Conservation (phyloP, 1,140 invertebrate genomes). For the Tetramorium alpestre region DNA sequence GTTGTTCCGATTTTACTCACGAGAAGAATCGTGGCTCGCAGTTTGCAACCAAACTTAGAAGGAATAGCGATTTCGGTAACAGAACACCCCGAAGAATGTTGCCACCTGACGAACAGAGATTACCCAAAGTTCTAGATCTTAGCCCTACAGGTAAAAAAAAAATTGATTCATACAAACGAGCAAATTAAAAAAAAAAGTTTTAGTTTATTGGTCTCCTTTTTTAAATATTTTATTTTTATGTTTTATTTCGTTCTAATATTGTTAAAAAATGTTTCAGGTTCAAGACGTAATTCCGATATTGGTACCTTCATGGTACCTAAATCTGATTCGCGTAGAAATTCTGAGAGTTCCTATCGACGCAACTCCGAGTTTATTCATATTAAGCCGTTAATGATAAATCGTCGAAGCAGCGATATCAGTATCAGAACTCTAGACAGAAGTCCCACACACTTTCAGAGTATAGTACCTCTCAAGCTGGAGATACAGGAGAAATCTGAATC, state of each 20-base stretch:
- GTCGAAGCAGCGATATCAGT: conserved; percentile 81
- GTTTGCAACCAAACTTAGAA: conserved; percentile 80
- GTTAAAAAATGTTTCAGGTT: conserved; percentile 62
- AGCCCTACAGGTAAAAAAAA: conserved; percentile 76
- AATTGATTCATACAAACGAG: not conserved
- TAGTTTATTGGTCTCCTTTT: not conserved
- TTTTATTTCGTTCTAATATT: not conserved
- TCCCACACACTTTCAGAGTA: conserved; percentile 77
- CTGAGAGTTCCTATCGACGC: conserved; percentile 77
- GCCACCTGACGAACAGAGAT: conserved; percentile 71
- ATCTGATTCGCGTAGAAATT: conserved; percentile 78
- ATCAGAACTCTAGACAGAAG: conserved; percentile 80
- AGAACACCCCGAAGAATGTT: conserved; percentile 78
- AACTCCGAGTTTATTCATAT: conserved; percentile 78
- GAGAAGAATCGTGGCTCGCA: conserved; percentile 82
- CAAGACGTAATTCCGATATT: conserved; percentile 81
- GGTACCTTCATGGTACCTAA: conserved; percentile 69
- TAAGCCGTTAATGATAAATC: conserved; percentile 78
- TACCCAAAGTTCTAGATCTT: conserved; percentile 78
- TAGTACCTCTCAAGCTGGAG: conserved; percentile 75
- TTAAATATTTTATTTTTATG: not conserved
- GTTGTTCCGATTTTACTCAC: conserved; percentile 82
- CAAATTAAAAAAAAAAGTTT: conserved; percentile 3
- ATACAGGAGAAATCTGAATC: conserved; percentile 81
- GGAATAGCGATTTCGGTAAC: conserved; percentile 83